Evolutionary conservation across 2,797 vertebrate genomes (phyloP).

Genomic region (Zenarchopterus dispar): DNA sequence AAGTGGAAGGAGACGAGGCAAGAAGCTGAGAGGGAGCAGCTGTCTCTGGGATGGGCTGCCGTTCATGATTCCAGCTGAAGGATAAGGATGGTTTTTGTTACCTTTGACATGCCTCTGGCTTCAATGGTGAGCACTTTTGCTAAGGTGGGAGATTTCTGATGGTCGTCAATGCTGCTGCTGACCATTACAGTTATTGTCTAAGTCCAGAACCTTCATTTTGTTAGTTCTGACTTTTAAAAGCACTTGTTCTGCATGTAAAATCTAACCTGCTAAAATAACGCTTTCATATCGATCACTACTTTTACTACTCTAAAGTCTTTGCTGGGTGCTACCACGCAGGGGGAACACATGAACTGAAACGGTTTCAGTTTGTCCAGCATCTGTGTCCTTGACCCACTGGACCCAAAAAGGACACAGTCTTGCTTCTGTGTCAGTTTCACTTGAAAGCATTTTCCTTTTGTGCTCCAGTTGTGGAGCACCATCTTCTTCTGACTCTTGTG

Average conservation of each 20-base stretch:
- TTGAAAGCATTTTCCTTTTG: no score
- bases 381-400: constrained; percentile 67
- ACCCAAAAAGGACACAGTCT: constrained; percentile 3
- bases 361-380: constrained; percentile 17
- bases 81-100: constrained; percentile 84
- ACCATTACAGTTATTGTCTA: constrained; percentile 5
- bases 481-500: no score
- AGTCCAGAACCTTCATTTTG: constrained; percentile 7
- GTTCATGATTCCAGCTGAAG: constrained; percentile 63
- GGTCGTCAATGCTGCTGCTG: constrained; percentile 12
- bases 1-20: constrained; percentile 19
- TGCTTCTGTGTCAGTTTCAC: neutral
- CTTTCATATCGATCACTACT: no score
- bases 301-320: no score
- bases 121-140: constrained; percentile 79
- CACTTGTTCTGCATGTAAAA: no score
- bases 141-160: constrained; percentile 38
- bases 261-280: no score
- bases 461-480: no score
- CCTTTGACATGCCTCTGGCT: constrained; percentile 82
- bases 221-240: neutral
- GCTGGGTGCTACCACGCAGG: no score
- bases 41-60: constrained; percentile 69
- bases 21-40: constrained; percentile 60
- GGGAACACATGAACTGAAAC: no score